A percentile compares a stretch with the other conserved stretches of the same genome.
These are phyloP conservation scores for Galaxias olidus DNA, from an alignment of 2,797 vertebrate genomes.

Conservation along the genomic window DNA sequence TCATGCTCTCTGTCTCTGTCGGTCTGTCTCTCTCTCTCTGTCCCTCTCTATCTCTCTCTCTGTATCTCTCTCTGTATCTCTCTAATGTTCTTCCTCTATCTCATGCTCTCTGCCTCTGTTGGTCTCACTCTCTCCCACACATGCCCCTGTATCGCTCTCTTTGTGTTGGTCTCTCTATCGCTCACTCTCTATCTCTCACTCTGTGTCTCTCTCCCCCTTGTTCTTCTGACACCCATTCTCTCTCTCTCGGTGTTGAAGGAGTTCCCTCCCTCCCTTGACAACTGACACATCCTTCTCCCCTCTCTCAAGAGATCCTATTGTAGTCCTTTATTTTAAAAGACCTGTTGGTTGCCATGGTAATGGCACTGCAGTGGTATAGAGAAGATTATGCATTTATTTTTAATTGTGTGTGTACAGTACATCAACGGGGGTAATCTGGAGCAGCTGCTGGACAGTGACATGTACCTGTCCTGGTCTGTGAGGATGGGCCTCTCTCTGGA, in stretches of 20 bases:
- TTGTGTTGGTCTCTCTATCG: not conserved
- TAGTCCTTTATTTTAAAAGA: not conserved
- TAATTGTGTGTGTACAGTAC: conserved; percentile 67
- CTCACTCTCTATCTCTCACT: too few species aligned
- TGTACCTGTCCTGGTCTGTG: conserved; percentile 78
- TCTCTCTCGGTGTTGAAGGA: too few species aligned
- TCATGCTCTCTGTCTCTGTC: too few species aligned
- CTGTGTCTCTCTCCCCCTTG: too few species aligned
- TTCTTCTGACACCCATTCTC: too few species aligned
- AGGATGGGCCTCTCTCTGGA: conserved; percentile 82
- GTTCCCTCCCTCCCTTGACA: too few species aligned
- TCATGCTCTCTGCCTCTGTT: not conserved
- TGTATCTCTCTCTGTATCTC: too few species aligned
- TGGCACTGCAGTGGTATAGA: not conserved
- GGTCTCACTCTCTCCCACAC: not conserved
- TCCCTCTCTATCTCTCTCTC: too few species aligned
- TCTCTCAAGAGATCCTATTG: not conserved
- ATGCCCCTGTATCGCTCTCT: not conserved
- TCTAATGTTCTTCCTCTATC: not conserved
- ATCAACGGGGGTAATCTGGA: conserved; percentile 87
- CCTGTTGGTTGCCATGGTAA: conserved; percentile 7
- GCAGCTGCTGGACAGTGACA: conserved; percentile 83
- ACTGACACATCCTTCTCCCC: too few species aligned
- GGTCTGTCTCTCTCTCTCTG: too few species aligned
- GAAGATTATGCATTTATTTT: too few species aligned